A percentile compares a stretch with the other conserved stretches of the same genome.
Evolutionary conservation across 2,888 invertebrate species (phyloP).

Genomic region (Mimachlamys varia): DNA sequence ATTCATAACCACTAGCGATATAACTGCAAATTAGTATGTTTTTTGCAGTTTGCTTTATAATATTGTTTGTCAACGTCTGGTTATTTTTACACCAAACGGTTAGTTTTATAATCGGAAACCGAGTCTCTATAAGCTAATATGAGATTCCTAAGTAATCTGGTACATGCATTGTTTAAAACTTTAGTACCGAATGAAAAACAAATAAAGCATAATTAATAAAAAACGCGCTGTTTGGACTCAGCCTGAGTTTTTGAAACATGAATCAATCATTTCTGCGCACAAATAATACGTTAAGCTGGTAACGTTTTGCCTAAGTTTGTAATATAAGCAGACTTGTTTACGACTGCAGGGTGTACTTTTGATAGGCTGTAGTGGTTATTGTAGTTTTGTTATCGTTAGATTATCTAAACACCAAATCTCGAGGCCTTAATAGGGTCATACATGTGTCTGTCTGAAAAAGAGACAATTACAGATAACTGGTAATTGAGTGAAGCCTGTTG

Average conservation of each 20-base stretch:
- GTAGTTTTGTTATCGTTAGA: neutral
- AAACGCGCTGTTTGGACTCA: no score
- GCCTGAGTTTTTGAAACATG: no score
- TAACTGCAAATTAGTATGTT: neutral
- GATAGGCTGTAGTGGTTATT: neutral
- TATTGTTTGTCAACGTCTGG: neutral
- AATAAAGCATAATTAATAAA: no score
- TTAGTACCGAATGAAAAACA: no score
- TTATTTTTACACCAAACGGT: neutral
- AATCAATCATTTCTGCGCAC: no score
- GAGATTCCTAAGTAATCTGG: neutral
- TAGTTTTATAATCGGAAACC: neutral
- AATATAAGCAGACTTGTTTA: no score
- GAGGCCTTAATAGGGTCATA: neutral
- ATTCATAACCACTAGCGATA: neutral
- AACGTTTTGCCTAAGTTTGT: no score
- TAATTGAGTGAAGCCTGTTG: neutral
- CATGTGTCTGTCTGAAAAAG: neutral
- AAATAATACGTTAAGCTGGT: no score
- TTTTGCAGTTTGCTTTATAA: neutral
- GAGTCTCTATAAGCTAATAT: neutral
- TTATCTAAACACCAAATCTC: neutral
- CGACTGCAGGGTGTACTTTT: neutral
- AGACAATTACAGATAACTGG: neutral
- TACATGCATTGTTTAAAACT: no score